These are phyloP conservation scores for Malurus leucopterus DNA, from an alignment of 2,797 vertebrate genomes.

Conservation along the genomic window DNA sequence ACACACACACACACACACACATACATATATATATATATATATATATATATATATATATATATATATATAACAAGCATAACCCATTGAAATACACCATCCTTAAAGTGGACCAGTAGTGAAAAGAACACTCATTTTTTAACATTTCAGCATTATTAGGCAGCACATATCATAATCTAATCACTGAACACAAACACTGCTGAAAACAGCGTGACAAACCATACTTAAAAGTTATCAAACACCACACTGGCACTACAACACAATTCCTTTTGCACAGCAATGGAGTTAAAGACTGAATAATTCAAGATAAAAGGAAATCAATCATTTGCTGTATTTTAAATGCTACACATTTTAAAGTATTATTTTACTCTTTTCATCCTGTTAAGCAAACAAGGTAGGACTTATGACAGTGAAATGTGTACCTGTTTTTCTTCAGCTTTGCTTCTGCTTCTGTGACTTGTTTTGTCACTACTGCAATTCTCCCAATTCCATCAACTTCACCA, in stretches of 20 bases:
- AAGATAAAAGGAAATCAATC: background rate
- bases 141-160: background rate
- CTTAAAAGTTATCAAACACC: background rate
- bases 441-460: slow-evolving; percentile 82
- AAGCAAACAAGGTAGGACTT: background rate
- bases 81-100: background rate
- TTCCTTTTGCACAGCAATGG: background rate
- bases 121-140: background rate
- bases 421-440: slow-evolving; percentile 84
- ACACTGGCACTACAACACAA: background rate
- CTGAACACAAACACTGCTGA: background rate
- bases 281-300: background rate
- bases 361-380: background rate
- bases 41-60: too few relatives aligned
- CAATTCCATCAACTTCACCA: slow-evolving; percentile 67
- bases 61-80: background rate
- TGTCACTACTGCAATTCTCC: slow-evolving; percentile 72
- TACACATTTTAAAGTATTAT: background rate
- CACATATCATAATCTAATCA: background rate
- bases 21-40: too few relatives aligned
- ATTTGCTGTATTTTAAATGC: background rate
- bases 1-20: too few relatives aligned
- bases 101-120: background rate
- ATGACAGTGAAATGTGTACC: slow-evolving; percentile 61
- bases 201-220: background rate